phyloP scores from a whole-genome alignment of 2,797 vertebrate genomes.

The Vipera latastei region DNA sequence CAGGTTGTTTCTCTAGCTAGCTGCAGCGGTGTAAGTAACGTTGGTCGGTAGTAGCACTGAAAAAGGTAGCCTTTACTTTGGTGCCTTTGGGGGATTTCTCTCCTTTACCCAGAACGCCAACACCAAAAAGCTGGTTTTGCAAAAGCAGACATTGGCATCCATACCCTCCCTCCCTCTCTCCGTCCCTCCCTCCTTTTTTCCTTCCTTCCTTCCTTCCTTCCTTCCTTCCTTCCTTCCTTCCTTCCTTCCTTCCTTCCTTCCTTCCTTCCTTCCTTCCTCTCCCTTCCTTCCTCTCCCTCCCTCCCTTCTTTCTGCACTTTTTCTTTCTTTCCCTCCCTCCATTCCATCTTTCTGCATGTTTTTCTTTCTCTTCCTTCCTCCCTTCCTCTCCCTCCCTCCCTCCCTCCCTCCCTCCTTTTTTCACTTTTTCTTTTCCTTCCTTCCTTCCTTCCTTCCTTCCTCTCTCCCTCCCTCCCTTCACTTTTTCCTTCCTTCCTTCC shows the following conservation, averaged over 20 bases:
- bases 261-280: too few species aligned
- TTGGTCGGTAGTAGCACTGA: constrained; percentile 28
- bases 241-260: too few species aligned
- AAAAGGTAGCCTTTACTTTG: constrained; percentile 7
- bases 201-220: background rate
- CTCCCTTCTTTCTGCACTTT: too few species aligned
- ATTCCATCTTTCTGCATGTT: too few species aligned
- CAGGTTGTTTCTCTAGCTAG: constrained; percentile 26
- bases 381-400: too few species aligned
- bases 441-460: too few species aligned
- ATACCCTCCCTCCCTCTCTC: background rate
- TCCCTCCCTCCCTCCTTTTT: too few species aligned
- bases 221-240: background rate
- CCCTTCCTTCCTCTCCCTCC: too few species aligned
- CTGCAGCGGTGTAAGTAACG: constrained; percentile 18
- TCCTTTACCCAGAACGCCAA: constrained; percentile 10
- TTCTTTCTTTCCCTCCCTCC: accelerated
- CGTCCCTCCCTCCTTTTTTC: background rate
- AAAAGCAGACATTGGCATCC: constrained; percentile 9
- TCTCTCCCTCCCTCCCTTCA: too few species aligned
- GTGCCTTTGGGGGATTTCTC: background rate
- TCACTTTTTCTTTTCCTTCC: too few species aligned
- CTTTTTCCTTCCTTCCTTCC: too few species aligned
- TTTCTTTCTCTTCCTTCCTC: too few species aligned
- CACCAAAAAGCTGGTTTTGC: background rate